phyloP scores from a whole-genome alignment of 2,888 invertebrate species.

The Allophyes oxyacanthae region DNA sequence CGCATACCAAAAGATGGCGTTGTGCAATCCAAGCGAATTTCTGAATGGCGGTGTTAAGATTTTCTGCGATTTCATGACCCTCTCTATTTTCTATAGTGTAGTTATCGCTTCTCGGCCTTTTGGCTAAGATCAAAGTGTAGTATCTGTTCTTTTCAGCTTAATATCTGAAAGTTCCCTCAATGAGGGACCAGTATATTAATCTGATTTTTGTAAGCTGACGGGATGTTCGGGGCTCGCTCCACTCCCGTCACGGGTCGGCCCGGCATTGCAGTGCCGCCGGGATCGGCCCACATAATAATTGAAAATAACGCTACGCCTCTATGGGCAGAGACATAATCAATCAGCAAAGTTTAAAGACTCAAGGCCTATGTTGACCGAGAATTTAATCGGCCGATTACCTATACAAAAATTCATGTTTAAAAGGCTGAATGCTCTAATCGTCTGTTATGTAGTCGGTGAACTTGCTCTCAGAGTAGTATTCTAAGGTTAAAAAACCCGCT shows the following conservation, averaged over 20 bases:
- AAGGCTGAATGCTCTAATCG: no score
- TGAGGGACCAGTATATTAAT: conserved; percentile 30
- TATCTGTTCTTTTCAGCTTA: conserved; percentile 32
- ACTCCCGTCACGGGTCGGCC: conserved; percentile 25
- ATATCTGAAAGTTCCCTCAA: conserved; percentile 29
- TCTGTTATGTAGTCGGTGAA: no score
- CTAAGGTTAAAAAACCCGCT: no score
- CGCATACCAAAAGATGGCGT: background rate
- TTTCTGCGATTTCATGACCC: conserved; percentile 7
- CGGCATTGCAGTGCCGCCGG: conserved; percentile 13
- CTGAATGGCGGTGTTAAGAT: conserved; percentile 17
- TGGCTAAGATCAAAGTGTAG: conserved; percentile 30
- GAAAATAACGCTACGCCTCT: no score
- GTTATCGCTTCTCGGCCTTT: conserved; percentile 25
- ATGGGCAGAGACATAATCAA: no score
- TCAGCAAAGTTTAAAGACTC: no score
- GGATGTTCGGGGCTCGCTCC: conserved; percentile 31
- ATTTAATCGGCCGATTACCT: no score
- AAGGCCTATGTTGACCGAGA: no score
- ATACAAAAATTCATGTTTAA: no score
- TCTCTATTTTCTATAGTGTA: rapidly evolving
- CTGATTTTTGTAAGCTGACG: conserved; percentile 26
- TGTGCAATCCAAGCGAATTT: background rate
- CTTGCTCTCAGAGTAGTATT: no score
- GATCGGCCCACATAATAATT: background rate